Base-by-base conservation (phyloP, 2,888 invertebrate genomes). In the Buathra laborator region DNA sequence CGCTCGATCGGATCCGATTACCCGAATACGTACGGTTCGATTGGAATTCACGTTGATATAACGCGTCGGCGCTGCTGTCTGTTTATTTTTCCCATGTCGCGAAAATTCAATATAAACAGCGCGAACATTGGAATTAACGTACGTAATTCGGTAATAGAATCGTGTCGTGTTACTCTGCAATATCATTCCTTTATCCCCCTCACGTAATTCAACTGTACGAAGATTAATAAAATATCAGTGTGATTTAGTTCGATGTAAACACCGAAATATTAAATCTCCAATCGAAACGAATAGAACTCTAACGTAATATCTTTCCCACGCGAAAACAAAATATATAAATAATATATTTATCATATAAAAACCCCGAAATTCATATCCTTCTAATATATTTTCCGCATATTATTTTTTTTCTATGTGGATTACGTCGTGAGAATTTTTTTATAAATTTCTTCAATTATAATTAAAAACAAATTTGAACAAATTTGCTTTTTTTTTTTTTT, bases 1-100 rank as follows among this genome's bases (percentile, higher is more conserved):
- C 32, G 59, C 29, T 37, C 37, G 46, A 51, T 68, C 53, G 56
- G 79, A 83, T 83, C 70, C 80, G 83, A 80, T 83, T 83, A 74
- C 68, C 79, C 79, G 64, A 83, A 78, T 68, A 64, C 44, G 67
- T 70, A 66, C 68, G 62, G 53, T 71, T 71, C 76, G 59, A 84
- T 75, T 71, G 76, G 48, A 71, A 80, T 80, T 46, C n/a, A 71
- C 71, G 80, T 66, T 74, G 70, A 51, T 75, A 68, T 59, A 62
- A 62, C 29, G 62, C 72, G 72, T 74, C 67, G 51, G 56, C 37
- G 56, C 32, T 56, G 16, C 24, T 66, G 19, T 71, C 48, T 76
- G 51, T 76, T 66, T 84, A 62, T 66, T 51, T 75, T 71, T 76
- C 71, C 56, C 80, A 59, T 46, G 84, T 80, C 19, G 24, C 10